phyloP scores from a whole-genome alignment of 2,797 vertebrate species.

The Sebastes diaconus region DNA sequence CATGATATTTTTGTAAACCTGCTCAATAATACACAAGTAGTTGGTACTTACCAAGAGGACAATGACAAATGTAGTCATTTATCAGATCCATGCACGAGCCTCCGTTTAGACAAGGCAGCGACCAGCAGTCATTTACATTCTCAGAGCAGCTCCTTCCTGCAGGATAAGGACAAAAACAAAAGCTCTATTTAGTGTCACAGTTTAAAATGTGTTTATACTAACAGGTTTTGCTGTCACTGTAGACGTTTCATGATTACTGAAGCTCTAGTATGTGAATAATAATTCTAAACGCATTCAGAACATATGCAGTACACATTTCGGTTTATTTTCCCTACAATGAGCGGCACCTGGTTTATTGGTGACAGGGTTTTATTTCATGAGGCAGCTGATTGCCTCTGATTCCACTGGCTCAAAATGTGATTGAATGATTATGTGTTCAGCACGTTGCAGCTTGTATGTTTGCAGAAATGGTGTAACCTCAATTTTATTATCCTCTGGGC shows the following conservation, averaged over 20 bases:
- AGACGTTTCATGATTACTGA: background rate
- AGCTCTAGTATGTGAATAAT: background rate
- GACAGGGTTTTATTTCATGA: slow-evolving; percentile 26
- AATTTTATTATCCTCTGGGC: slow-evolving; percentile 52
- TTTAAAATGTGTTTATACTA: background rate
- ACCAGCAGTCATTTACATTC: slow-evolving; percentile 77
- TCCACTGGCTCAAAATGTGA: slow-evolving; percentile 31
- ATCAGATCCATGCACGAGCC: slow-evolving; percentile 81
- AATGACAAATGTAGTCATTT: slow-evolving; percentile 84
- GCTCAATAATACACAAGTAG: slow-evolving; percentile 48
- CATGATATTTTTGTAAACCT: slow-evolving; percentile 62
- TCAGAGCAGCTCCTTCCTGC: slow-evolving; percentile 81
- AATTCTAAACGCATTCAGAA: background rate
- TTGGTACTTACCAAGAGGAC: slow-evolving; percentile 79
- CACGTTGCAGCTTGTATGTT: slow-evolving; percentile 26
- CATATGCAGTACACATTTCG: slow-evolving; percentile 1
- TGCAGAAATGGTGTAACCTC: slow-evolving; percentile 31
- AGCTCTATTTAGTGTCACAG: slow-evolving; percentile 22
- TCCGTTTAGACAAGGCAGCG: slow-evolving; percentile 82
- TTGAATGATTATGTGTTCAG: slow-evolving; percentile 44
- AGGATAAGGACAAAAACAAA: slow-evolving; percentile 51
- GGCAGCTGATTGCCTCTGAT: slow-evolving; percentile 43
- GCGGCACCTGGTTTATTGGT: slow-evolving; percentile 25
- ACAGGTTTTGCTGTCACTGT: background rate
- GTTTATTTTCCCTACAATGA: slow-evolving; percentile 21